These are phyloP conservation scores for Dromas ardeola DNA, from an alignment of 2,113 vertebrate genomes.

Conservation along the genomic window DNA sequence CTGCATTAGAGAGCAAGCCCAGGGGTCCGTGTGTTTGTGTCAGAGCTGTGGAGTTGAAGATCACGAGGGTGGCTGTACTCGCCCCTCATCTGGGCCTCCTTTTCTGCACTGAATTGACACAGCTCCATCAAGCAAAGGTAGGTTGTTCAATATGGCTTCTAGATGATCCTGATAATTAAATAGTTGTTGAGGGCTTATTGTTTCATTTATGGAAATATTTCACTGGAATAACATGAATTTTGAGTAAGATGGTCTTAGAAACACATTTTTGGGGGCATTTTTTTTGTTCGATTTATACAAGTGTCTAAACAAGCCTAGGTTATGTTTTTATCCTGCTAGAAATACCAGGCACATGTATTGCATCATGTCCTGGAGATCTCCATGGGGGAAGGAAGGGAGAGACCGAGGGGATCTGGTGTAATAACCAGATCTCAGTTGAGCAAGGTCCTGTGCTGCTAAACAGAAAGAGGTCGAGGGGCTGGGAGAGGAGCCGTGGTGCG, in stretches of 20 bases:
- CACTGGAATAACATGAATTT: neutral
- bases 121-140: neutral
- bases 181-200: neutral
- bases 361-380: neutral
- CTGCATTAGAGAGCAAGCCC: neutral
- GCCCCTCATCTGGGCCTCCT: neutral
- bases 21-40: fast-evolving
- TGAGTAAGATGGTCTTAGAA: neutral
- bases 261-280: neutral
- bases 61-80: fast-evolving
- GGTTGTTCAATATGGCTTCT: neutral
- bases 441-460: neutral
- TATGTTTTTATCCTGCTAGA: neutral
- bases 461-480: neutral
- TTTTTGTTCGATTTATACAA: neutral
- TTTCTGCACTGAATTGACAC: neutral
- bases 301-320: neutral
- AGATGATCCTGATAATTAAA: neutral
- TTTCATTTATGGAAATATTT: neutral
- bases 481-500: neutral
- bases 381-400: neutral
- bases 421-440: neutral
- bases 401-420: neutral
- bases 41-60: neutral
- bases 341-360: neutral